Conservation (phyloP, 2,797 vertebrate genomes). For the Potorous gilbertii region DNA sequence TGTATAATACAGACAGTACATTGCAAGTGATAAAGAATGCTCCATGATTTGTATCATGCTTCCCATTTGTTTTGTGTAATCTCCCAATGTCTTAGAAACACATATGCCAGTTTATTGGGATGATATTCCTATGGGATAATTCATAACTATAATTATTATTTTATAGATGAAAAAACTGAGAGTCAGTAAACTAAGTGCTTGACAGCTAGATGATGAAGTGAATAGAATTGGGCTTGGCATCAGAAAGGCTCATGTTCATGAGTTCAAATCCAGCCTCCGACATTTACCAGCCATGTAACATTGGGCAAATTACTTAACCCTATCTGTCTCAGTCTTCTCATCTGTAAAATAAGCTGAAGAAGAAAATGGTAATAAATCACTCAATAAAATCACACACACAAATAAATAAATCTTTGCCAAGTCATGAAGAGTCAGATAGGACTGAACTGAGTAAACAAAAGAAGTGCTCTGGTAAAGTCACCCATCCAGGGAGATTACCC, state of each 20-base stretch:
- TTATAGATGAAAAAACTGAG: neutral
- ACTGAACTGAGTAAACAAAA: neutral
- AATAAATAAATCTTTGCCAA: neutral
- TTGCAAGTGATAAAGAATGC: neutral
- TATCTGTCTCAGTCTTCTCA: slow-evolving; percentile 37
- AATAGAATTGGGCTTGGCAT: neutral
- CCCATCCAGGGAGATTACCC: neutral
- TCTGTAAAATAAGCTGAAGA: slow-evolving; percentile 7
- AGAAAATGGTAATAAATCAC: neutral
- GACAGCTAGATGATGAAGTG: neutral
- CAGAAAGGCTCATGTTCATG: neutral
- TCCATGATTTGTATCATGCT: neutral
- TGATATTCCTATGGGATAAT: neutral
- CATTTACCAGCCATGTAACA: neutral
- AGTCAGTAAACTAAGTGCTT: neutral
- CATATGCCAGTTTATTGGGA: neutral
- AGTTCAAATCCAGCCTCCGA: neutral
- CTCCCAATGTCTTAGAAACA: neutral
- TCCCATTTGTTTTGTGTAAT: neutral
- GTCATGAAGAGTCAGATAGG: neutral
- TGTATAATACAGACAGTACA: neutral
- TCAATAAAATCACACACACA: too few species aligned
- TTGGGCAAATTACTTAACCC: neutral
- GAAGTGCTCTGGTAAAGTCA: neutral
- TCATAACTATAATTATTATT: neutral